Conservation (phyloP, 1,140 invertebrate species). For the Pogonus chalceus region DNA sequence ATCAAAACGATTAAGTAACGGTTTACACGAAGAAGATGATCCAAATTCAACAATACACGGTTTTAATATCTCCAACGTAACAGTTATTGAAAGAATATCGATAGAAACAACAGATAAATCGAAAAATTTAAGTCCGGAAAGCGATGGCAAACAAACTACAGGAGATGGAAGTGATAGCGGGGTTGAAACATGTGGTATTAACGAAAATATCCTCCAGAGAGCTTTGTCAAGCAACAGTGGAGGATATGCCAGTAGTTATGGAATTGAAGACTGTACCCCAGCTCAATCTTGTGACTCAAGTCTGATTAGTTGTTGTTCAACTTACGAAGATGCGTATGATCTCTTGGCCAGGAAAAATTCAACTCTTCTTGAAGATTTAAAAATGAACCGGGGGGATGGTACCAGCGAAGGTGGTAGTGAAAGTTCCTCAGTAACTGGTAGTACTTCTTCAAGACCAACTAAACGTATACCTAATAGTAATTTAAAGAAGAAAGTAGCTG, state of each 20-base stretch:
- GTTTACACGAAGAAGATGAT: constrained; percentile 12
- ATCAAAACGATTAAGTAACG: not conserved
- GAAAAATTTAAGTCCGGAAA: not conserved
- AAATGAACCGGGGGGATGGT: constrained; percentile 38
- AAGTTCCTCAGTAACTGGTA: constrained; percentile 54
- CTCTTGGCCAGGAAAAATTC: constrained; percentile 40
- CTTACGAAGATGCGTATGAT: constrained; percentile 50
- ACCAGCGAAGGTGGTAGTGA: constrained; percentile 63
- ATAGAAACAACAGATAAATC: not conserved
- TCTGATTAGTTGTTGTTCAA: constrained; percentile 62
- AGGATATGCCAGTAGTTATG: constrained; percentile 40
- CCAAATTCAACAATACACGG: constrained; percentile 21
- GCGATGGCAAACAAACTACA: constrained; percentile 8
- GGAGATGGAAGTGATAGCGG: constrained; percentile 68
- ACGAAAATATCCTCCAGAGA: constrained; percentile 34
- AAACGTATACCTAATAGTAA: constrained; percentile 18
- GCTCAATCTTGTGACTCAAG: constrained; percentile 60
- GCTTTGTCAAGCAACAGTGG: constrained; percentile 47
- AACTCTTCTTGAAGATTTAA: constrained; percentile 35
- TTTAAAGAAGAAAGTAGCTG: constrained; percentile 31
- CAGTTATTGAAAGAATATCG: constrained; percentile 24
- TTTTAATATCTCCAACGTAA: constrained; percentile 24
- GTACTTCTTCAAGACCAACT: constrained; percentile 26
- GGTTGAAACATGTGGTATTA: constrained; percentile 53
- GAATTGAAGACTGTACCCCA: constrained; percentile 43